Evolutionary conservation across 2,113 vertebrate genomes (phyloP), one percentile per base, ranked within the genome.

Genomic region (Catagonus wagneri): DNA sequence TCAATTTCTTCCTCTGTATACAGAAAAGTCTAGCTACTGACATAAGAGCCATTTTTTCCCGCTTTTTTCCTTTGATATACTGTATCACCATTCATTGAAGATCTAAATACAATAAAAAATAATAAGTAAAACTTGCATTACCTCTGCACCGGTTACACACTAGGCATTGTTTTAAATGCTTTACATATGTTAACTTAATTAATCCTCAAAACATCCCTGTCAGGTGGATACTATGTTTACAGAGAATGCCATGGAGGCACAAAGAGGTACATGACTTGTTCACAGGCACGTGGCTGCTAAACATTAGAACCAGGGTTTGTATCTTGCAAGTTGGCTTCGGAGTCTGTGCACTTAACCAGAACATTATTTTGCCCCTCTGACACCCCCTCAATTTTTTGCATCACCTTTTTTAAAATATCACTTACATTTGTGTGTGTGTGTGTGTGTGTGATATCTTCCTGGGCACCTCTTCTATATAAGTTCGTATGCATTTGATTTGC

Each of bases 21-120:
- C 1, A 66, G 52, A 83, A 83, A 94, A 66, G 23, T 72, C 7
- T 78, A 27, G 44, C 29, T 75, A 12, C 29, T 34, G 19, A 54
- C 69, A 79, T 74, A 79, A 95, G 23, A 94, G 25, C 3, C 58
- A 69, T 89, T 96, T 69, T 1, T 19, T 4, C 36, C 56, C n/a
- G n/a, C 89, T 7, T 12, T 3, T 75, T 94, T n/a, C 54, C 25
- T 91, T 95, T 96, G 60, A 23, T 50, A 69, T 12, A 20, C 11
- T 34, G 1, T 83, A 39, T 61, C 19, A 32, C n/a, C 32, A 65
- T 71, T 79, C 88, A 80, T 60, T 25, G 84, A 39, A 54, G 23
- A 93, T 84, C 9, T 94, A 23, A 94, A 56, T 29, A 83, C 72
- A 88, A 66, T 90, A 63, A 54, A 85, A 75, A 84, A 60, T 74